phyloP scores from a whole-genome alignment of 2,888 invertebrate genomes.

The Anarsia innoxiella region DNA sequence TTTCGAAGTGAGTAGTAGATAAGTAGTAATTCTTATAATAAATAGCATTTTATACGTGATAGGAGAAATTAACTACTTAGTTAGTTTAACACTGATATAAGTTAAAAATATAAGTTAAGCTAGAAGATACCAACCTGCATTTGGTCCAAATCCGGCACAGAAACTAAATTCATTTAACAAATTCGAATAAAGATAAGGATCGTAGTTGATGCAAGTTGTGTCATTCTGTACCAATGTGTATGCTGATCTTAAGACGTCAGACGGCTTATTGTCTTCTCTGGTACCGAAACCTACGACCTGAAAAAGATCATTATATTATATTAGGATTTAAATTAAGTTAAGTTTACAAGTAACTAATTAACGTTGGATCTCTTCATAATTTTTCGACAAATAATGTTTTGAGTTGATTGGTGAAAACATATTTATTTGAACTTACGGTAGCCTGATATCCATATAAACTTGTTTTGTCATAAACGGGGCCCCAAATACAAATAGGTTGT shows the following conservation, averaged over 20 bases:
- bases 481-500: constrained; percentile 64
- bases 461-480: constrained; percentile 54
- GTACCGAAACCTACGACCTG: constrained; percentile 77
- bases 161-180: constrained; percentile 76
- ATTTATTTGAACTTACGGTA: constrained; percentile 34
- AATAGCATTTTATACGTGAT: no score
- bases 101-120: no score
- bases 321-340: background rate
- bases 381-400: no score
- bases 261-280: constrained; percentile 72
- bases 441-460: constrained; percentile 46
- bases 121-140: constrained; percentile 41
- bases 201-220: constrained; percentile 60
- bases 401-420: no score
- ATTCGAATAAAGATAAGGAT: constrained; percentile 61
- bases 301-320: no score
- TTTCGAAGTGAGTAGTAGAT: no score
- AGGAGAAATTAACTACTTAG: no score
- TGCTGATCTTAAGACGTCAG: constrained; percentile 60
- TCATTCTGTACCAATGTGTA: constrained; percentile 69
- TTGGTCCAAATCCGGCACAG: constrained; percentile 77
- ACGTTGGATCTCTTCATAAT: background rate
- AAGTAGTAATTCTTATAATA: no score
- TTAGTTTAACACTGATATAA: no score
- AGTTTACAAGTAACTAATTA: background rate